A percentile compares a stretch with the other conserved stretches of the same genome.
Evolutionary conservation across 2,113 vertebrate species (phyloP).

Genomic region (Lichenostomus cassidix): DNA sequence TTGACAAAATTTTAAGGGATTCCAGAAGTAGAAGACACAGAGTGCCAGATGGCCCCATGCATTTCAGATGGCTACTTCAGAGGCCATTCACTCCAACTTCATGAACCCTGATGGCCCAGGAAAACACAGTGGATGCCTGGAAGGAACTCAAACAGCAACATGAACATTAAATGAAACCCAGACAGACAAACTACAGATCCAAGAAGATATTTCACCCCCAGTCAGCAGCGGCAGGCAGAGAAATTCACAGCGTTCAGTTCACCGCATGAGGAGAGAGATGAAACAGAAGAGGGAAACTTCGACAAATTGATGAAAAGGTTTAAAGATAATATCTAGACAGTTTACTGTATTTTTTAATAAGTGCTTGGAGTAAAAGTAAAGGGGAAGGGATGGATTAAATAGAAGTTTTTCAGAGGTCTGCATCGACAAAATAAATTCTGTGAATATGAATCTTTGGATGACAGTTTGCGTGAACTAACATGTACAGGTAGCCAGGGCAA

Average conservation of each 20-base stretch:
- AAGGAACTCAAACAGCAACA: not conserved
- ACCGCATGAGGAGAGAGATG: not conserved
- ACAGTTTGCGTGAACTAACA: not conserved
- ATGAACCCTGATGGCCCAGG: not conserved
- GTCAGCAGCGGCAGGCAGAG: not conserved
- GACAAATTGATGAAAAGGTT: not conserved
- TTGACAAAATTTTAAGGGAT: not conserved
- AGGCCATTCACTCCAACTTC: not conserved
- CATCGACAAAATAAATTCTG: not conserved
- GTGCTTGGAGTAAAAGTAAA: not conserved
- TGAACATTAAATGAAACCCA: slow-evolving; percentile 1
- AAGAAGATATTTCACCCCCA: not conserved
- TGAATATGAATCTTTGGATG: not conserved
- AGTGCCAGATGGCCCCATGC: not conserved
- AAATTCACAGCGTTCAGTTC: not conserved
- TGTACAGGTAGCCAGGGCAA: not conserved
- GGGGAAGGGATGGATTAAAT: not conserved
- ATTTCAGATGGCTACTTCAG: not conserved
- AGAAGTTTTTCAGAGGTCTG: not conserved
- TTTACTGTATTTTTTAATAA: not conserved
- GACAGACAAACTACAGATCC: not conserved
- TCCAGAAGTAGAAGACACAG: not conserved
- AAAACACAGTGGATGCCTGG: not conserved
- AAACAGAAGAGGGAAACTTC: not conserved
- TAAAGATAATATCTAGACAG: not conserved